Conservation (phyloP, 2,113 vertebrate genomes). For the Platanista minor region DNA sequence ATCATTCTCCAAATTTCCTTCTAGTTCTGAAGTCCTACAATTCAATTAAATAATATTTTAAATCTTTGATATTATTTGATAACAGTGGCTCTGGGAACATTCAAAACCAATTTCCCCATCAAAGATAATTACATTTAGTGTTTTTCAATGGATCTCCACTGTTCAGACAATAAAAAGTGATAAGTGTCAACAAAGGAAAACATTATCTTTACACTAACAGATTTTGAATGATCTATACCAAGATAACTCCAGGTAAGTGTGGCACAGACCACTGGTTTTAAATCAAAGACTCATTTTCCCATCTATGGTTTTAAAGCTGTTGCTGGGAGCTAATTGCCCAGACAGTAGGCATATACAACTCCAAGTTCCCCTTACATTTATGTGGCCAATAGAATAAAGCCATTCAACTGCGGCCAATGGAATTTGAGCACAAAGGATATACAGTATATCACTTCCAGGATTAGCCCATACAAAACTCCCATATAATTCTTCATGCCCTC, state of each 20-base stretch:
- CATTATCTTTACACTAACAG: not conserved
- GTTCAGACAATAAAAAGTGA: not conserved
- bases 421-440: too few species aligned
- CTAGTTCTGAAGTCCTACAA: not conserved
- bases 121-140: not conserved
- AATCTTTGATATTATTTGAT: not conserved
- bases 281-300: not conserved
- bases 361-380: not conserved
- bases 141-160: not conserved
- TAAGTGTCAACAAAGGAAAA: not conserved
- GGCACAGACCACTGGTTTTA: not conserved
- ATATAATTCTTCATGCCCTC: not conserved
- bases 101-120: not conserved
- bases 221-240: not conserved
- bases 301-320: not conserved
- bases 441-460: not conserved
- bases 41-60: conserved; percentile 1
- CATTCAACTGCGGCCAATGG: not conserved
- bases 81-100: not conserved
- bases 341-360: not conserved
- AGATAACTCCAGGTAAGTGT: not conserved
- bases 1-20: not conserved
- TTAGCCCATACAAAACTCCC: not conserved
- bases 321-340: not conserved
- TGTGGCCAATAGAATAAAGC: not conserved